Evolutionary conservation across 1,140 invertebrate species (phyloP), one percentile per base, ranked within the genome.

Genomic region (Lycorma delicatula): DNA sequence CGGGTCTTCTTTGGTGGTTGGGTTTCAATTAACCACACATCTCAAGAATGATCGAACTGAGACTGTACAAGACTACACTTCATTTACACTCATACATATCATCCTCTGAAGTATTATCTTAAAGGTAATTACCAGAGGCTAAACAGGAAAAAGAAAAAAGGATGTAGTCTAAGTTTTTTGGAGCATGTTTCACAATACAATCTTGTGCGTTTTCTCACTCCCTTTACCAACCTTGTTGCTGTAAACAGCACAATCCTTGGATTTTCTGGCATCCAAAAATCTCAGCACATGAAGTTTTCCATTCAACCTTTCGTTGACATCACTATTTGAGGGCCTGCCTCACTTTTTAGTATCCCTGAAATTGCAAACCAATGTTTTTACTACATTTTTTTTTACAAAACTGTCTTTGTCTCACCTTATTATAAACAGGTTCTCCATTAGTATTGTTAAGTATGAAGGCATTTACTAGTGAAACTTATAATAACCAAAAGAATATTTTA

Each of bases 361-460:
- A 22, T 54, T 23, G 12, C 52, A n/a, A 16, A 54, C 29, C 16
- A 54, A 23, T 36, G 31, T 20, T 22, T 16, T 12, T 20, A 54
- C 36, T 4, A 54, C n/a, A n/a, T n/a, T n/a, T 27, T 22, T 54
- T 54, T 25, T 54, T 54, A 16, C 52, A 36, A 28, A 31, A 54
- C 12, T 28, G 34, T 23, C 20, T 36, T 54, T 5, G 31, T 54
- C 31, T 54, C 13, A 54, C 20, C 12, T 25, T 16, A n/a, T n/a
- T n/a, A n/a, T n/a, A n/a, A n/a, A n/a, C n/a, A n/a, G 28, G 28
- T 36, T 9, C 28, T 54, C 36, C 20, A 20, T n/a, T 28, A 22
- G 31, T 54, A 16, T 54, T 54, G 18, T 38, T 18, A n/a, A n/a
- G n/a, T n/a, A n/a, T 54, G 23, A 54, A 54, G 12, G 52, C 34